These are phyloP conservation scores for Ameiurus melas DNA, from an alignment of 2,113 vertebrate species.

Conservation along the genomic window DNA sequence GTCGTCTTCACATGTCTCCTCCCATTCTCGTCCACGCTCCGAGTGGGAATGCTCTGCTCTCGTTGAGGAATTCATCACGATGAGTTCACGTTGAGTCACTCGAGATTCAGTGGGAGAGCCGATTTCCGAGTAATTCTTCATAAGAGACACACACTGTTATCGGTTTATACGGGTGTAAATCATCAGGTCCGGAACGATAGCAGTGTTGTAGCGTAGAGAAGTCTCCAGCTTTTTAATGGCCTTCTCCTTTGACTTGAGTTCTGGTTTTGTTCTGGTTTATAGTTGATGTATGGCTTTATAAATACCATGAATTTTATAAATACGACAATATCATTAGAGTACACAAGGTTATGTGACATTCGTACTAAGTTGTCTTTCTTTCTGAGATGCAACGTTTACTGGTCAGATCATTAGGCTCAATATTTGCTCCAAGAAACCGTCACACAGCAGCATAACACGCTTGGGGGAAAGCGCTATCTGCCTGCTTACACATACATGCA, in stretches of 20 bases:
- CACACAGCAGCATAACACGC: not conserved
- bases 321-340: not conserved
- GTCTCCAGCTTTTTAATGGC: not conserved
- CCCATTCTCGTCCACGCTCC: constrained; percentile 32
- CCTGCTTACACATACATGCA: not conserved
- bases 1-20: constrained; percentile 33
- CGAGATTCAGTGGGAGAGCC: constrained; percentile 11
- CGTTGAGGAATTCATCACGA: constrained; percentile 41
- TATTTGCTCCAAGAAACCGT: not conserved
- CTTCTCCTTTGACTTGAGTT: not conserved
- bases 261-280: not conserved
- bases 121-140: constrained; percentile 1
- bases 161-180: constrained; percentile 13
- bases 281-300: not conserved
- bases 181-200: not conserved
- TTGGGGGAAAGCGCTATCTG: not conserved
- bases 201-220: not conserved
- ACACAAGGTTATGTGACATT: not conserved
- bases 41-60: constrained; percentile 27
- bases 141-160: not conserved
- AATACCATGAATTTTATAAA: not conserved
- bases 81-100: constrained; percentile 41
- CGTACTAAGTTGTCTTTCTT: not conserved
- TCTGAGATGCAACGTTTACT: not conserved
- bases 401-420: not conserved